Conservation (phyloP, 2,797 vertebrate genomes). For the Epinephelus malabaricus region DNA sequence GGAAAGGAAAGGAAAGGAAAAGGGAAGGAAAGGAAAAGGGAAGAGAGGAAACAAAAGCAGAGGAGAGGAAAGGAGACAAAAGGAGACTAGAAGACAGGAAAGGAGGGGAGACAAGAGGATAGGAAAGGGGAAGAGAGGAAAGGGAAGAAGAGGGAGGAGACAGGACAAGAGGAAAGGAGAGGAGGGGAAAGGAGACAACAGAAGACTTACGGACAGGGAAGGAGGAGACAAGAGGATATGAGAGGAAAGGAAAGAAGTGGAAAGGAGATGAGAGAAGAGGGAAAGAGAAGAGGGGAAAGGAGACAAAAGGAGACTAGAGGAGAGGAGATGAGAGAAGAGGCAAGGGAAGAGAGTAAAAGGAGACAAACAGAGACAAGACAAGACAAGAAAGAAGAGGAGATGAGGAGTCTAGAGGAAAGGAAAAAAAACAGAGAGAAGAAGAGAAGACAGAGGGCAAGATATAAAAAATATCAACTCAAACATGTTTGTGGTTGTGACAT, state of each 20-base stretch:
- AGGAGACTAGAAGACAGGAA: not conserved
- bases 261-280: not conserved
- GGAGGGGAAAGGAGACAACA: not conserved
- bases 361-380: not conserved
- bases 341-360: not conserved
- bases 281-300: not conserved
- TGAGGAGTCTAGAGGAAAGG: not conserved
- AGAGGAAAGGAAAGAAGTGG: not conserved
- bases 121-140: not conserved
- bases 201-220: not conserved
- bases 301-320: not conserved
- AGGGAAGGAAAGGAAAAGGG: no score
- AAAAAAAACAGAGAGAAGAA: not conserved
- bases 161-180: not conserved
- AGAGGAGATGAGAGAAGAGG: not conserved
- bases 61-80: not conserved
- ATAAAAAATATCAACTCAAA: not conserved
- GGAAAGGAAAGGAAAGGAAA: no score
- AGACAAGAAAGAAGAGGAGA: not conserved
- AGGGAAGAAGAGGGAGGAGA: not conserved
- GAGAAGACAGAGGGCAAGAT: not conserved
- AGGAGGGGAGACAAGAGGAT: not conserved
- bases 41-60: not conserved
- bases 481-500: conserved; percentile 13
- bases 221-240: not conserved